phyloP scores from a whole-genome alignment of 2,113 vertebrate genomes.

The Callionymus lyra region DNA sequence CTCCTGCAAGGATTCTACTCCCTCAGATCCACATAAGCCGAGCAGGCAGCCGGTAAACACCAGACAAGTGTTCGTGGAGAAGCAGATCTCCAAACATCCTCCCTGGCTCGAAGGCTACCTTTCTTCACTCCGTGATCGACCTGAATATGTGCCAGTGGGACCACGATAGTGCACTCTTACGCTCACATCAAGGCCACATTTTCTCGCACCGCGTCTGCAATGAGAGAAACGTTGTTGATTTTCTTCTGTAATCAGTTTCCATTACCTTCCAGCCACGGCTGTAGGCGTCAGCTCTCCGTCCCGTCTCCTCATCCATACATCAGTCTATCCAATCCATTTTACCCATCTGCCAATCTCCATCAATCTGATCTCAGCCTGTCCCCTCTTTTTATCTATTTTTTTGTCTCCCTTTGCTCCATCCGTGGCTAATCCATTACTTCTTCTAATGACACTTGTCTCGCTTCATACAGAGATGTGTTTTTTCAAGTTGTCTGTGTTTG shows the following conservation, averaged over 20 bases:
- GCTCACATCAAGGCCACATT: conserved; percentile 37
- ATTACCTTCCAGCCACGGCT: conserved; percentile 39
- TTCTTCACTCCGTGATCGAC: neutral
- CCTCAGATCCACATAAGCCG: conserved; percentile 40
- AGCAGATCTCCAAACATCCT: conserved; percentile 10
- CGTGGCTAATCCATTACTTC: conserved; percentile 68
- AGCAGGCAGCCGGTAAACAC: conserved; percentile 46
- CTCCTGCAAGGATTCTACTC: conserved; percentile 39
- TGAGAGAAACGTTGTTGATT: conserved; percentile 56
- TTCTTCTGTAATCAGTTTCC: conserved; percentile 57
- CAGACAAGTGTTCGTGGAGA: conserved; percentile 19
- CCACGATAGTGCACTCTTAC: conserved; percentile 25
- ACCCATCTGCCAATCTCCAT: conserved; percentile 71
- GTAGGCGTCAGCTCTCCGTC: conserved; percentile 41
- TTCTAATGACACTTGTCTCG: conserved; percentile 60
- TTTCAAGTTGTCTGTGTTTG: conserved; percentile 10
- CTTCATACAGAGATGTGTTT: conserved; percentile 44
- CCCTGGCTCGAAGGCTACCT: conserved; percentile 13
- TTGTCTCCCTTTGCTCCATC: conserved; percentile 58
- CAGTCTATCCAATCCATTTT: conserved; percentile 71
- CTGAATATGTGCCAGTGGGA: neutral
- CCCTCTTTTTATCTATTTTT: conserved; percentile 52
- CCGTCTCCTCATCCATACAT: conserved; percentile 59
- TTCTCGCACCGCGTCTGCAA: conserved; percentile 35
- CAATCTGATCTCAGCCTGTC: conserved; percentile 57